phyloP scores from a whole-genome alignment of 2,888 invertebrate species.

The Eugnorisma glareosa region DNA sequence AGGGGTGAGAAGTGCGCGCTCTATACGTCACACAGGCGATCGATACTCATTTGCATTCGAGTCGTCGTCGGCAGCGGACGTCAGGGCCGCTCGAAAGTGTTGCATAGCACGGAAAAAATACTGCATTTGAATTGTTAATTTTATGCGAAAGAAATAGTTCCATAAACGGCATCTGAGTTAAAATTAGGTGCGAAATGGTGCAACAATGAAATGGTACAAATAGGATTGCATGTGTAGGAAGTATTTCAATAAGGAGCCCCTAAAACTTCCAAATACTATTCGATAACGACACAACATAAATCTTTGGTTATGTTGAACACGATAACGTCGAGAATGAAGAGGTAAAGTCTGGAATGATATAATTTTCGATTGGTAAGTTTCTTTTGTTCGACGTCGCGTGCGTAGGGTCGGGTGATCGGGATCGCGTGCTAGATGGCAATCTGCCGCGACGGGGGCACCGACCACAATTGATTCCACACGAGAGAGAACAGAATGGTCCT shows the following conservation, averaged over 20 bases:
- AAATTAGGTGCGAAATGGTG: slow-evolving; percentile 85
- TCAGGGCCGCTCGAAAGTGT: slow-evolving; percentile 89
- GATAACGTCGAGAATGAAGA: slow-evolving; percentile 70
- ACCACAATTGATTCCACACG: slow-evolving; percentile 86
- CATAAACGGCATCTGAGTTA: slow-evolving; percentile 83
- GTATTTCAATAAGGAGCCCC: slow-evolving; percentile 39
- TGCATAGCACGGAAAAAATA: slow-evolving; percentile 83
- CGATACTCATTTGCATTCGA: slow-evolving; percentile 89
- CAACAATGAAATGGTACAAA: slow-evolving; percentile 79
- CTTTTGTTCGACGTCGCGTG: slow-evolving; percentile 86
- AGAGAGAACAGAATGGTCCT: slow-evolving; percentile 72
- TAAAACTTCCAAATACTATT: slow-evolving; percentile 39
- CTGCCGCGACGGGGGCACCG: slow-evolving; percentile 82
- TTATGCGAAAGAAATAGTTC: slow-evolving; percentile 86
- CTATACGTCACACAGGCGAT: slow-evolving; percentile 87
- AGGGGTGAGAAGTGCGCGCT: slow-evolving; percentile 89
- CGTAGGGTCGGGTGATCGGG: slow-evolving; percentile 85
- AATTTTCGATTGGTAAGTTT: slow-evolving; percentile 82
- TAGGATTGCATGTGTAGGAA: slow-evolving; percentile 46
- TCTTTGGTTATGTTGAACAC: slow-evolving; percentile 52
- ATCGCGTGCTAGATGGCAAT: slow-evolving; percentile 88
- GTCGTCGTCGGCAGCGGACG: slow-evolving; percentile 86
- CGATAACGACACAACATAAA: slow-evolving; percentile 54
- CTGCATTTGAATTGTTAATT: slow-evolving; percentile 89
- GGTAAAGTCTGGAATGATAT: slow-evolving; percentile 75